These are phyloP conservation scores for Acanthosepion esculentum DNA, from an alignment of 2,888 invertebrate species.

Conservation along the genomic window DNA sequence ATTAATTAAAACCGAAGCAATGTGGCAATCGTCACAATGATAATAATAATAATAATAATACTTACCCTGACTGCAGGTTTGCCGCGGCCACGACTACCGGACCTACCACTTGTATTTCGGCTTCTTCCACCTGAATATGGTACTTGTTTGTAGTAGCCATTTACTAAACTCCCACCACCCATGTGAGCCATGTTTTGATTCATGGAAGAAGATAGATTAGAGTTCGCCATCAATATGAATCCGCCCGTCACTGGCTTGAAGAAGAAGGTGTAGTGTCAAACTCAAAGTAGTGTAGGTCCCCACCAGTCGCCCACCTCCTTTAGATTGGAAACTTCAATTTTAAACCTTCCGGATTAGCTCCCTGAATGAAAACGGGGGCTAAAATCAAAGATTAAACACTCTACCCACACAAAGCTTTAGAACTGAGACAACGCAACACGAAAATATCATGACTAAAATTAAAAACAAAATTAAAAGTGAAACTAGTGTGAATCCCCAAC, in stretches of 20 bases:
- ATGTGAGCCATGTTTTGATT: conserved; percentile 46
- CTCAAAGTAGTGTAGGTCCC: not conserved
- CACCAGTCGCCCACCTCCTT: conserved; percentile 25
- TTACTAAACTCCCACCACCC: conserved; percentile 42
- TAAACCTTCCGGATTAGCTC: conserved; percentile 33
- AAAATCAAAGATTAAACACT: conserved; percentile 20
- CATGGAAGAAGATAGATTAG: conserved; percentile 38
- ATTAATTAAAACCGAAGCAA: not conserved
- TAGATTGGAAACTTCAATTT: not conserved
- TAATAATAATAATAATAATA: not conserved
- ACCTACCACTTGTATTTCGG: conserved; percentile 36
- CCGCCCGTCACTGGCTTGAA: conserved; percentile 38
- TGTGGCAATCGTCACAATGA: not conserved
- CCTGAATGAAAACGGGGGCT: conserved; percentile 25
- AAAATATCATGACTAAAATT: conserved; percentile 43
- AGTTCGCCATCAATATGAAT: conserved; percentile 44
- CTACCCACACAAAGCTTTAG: conserved; percentile 45
- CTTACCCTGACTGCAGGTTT: conserved; percentile 45
- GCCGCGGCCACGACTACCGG: conserved; percentile 43
- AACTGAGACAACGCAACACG: conserved; percentile 37
- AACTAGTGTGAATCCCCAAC: conserved; percentile 41
- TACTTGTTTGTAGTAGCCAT: conserved; percentile 47
- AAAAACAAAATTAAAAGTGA: conserved; percentile 47
- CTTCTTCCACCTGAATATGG: conserved; percentile 46
- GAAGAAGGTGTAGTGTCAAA: conserved; percentile 25